Conservation (phyloP, 2,888 invertebrate species). For the Drosophila peninsularis region DNA sequence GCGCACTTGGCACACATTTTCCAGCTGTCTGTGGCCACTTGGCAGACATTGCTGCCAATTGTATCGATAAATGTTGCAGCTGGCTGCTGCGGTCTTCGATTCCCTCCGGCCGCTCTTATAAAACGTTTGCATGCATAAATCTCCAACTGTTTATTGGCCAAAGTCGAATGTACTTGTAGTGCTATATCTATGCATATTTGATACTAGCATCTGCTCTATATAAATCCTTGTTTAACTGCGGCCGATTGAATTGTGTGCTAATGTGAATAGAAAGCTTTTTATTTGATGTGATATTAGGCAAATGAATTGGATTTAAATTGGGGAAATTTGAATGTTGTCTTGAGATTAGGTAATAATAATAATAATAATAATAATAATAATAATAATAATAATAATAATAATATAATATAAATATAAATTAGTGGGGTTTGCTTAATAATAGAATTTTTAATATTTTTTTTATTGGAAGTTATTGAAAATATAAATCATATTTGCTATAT, state of each 20-base stretch:
- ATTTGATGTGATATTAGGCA: background rate
- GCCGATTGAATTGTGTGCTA: constrained; percentile 44
- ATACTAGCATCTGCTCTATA: constrained; percentile 22
- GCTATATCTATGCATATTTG: constrained; percentile 29
- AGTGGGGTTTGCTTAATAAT: too few relatives aligned
- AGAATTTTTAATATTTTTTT: too few relatives aligned
- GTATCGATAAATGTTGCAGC: constrained; percentile 64
- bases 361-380: too few relatives aligned
- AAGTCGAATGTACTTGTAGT: constrained; percentile 14
- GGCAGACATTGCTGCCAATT: constrained; percentile 55
- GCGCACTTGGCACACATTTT: constrained; percentile 61
- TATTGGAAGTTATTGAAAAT: too few relatives aligned
- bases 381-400: too few relatives aligned
- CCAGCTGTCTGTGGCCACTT: constrained; percentile 51
- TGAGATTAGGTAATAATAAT: too few relatives aligned
- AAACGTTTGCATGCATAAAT: constrained; percentile 65
- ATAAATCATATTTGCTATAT: too few relatives aligned
- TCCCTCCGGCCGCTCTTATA: constrained; percentile 37
- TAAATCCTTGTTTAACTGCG: constrained; percentile 24
- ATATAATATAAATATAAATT: background rate
- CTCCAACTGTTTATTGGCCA: constrained; percentile 54
- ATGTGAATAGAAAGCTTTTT: constrained; percentile 13
- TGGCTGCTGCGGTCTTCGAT: constrained; percentile 32
- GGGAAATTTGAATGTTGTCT: background rate
- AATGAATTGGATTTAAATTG: background rate